phyloP scores from a whole-genome alignment of 2,888 invertebrate species.

The Agriotes lineatus region DNA sequence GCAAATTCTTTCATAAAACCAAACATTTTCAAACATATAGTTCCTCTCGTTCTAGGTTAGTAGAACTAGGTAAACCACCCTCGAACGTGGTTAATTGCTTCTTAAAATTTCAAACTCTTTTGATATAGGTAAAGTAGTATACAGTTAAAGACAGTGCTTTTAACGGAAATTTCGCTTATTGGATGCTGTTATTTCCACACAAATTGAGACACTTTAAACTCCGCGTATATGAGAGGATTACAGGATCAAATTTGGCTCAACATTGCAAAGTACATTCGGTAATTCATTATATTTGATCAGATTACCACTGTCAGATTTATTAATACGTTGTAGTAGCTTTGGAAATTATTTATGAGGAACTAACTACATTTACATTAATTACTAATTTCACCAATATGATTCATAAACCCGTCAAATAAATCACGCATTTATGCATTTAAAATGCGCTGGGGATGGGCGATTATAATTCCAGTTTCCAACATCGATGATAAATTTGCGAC shows the following conservation, averaged over 20 bases:
- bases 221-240: not conserved
- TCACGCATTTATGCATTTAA: constrained; percentile 4
- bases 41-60: no score
- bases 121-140: no score
- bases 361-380: constrained; percentile 17
- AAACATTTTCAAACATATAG: no score
- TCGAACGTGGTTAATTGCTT: no score
- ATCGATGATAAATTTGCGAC: not conserved
- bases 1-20: no score
- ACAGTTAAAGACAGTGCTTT: no score
- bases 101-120: no score
- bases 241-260: not conserved
- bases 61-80: no score
- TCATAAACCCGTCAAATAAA: constrained; percentile 19
- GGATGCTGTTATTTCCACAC: no score
- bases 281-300: constrained; percentile 11
- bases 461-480: not conserved
- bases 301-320: not conserved
- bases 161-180: no score
- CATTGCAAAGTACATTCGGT: not conserved
- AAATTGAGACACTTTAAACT: no score
- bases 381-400: constrained; percentile 18
- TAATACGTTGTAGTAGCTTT: constrained; percentile 1
- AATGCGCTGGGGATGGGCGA: constrained; percentile 3
- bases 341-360: constrained; percentile 9